Percentiles rank a stretch among this genome's conserved stretches.
phyloP scores from a whole-genome alignment of 2,797 vertebrate species.

The Lophotriccus pileatus region DNA sequence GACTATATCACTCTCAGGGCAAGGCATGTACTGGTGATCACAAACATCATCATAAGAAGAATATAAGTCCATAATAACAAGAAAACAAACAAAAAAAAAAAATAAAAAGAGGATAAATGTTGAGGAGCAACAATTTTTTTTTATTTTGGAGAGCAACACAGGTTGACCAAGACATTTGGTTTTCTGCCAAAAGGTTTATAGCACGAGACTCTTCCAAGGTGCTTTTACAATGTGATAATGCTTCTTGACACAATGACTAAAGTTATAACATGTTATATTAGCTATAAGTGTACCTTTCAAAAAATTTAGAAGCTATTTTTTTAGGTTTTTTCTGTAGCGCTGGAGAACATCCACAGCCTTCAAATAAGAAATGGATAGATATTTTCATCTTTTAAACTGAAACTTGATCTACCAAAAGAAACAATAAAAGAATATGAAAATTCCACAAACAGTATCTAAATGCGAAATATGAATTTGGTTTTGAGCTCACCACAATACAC shows the following conservation, averaged over 20 bases:
- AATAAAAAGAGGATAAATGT: not conserved
- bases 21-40: not conserved
- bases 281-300: not conserved
- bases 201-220: not conserved
- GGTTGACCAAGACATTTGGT: not conserved
- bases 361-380: not conserved
- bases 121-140: not conserved
- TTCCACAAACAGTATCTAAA: not conserved
- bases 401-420: not conserved
- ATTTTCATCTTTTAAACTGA: not conserved
- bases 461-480: not conserved
- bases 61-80: not conserved
- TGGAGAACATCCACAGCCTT: not conserved
- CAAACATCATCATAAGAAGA: not conserved
- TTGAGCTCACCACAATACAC: not conserved
- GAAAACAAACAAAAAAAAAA: not conserved
- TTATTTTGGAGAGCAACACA: not conserved
- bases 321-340: not conserved
- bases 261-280: not conserved
- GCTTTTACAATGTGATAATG: not conserved
- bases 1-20: not conserved
- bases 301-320: not conserved
- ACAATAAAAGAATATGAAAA: not conserved
- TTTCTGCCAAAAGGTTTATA: not conserved
- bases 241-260: not conserved